These are phyloP conservation scores for Morone saxatilis DNA, from an alignment of 2,113 vertebrate genomes.

Conservation along the genomic window DNA sequence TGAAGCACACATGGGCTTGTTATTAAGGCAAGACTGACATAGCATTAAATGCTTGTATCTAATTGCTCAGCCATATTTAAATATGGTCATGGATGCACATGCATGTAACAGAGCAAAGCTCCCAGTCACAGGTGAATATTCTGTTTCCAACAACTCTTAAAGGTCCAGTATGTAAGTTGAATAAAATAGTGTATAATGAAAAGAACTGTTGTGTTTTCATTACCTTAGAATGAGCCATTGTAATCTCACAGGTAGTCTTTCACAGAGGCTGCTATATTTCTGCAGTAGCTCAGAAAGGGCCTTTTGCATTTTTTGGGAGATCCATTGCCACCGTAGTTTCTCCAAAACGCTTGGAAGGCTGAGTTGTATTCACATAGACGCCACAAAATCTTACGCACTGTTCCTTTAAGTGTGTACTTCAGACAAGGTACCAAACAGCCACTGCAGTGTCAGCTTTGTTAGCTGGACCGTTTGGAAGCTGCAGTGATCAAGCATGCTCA, in stretches of 20 bases:
- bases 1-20: neutral
- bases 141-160: neutral
- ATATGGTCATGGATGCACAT: neutral
- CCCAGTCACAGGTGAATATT: neutral
- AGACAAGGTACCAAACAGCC: neutral
- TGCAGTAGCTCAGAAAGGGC: too few species aligned
- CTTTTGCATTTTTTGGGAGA: too few species aligned
- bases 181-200: too few species aligned
- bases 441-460: slow-evolving; percentile 18
- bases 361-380: too few species aligned
- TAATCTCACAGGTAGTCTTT: too few species aligned
- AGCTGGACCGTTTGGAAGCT: neutral
- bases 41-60: neutral
- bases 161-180: neutral
- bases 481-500: neutral
- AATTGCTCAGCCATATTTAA: neutral
- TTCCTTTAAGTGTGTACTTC: neutral
- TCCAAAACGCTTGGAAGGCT: too few species aligned
- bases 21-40: neutral
- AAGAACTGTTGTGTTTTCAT: too few species aligned
- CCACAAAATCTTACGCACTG: too few species aligned
- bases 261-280: too few species aligned
- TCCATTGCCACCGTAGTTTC: too few species aligned
- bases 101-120: neutral
- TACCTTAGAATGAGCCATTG: too few species aligned